Conservation (phyloP, 1,140 invertebrate genomes). For the Drosophila baimaii region DNA sequence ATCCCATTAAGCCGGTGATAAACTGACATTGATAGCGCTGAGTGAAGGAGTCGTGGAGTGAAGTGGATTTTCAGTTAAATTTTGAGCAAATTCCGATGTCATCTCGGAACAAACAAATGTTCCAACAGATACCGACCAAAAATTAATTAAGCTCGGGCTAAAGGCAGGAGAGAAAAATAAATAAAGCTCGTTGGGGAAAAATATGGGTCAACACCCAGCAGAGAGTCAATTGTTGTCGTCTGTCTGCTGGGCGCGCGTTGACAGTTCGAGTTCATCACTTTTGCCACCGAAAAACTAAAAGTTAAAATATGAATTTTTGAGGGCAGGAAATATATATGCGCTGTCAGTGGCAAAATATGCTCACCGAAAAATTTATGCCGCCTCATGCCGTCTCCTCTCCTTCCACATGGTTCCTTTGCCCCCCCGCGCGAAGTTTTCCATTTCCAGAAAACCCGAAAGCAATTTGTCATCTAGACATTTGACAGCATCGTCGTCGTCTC, state of each 20-base stretch:
- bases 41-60: not conserved
- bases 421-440: not conserved
- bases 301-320: slow-evolving; percentile 45
- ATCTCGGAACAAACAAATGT: slow-evolving; percentile 39
- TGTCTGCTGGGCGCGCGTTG: slow-evolving; percentile 6
- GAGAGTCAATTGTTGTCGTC: slow-evolving; percentile 35
- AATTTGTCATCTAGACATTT: slow-evolving; percentile 60
- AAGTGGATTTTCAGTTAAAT: not conserved
- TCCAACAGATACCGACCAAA: slow-evolving; percentile 15
- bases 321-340: slow-evolving; percentile 20
- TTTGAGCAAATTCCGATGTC: slow-evolving; percentile 10
- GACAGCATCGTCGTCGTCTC: slow-evolving; percentile 46
- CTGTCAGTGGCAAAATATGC: slow-evolving; percentile 38
- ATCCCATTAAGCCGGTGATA: slow-evolving; percentile 36
- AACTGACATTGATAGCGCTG: slow-evolving; percentile 37
- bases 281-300: slow-evolving; percentile 17
- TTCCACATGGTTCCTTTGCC: not conserved
- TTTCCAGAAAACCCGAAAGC: slow-evolving; percentile 15
- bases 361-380: slow-evolving; percentile 42
- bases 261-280: slow-evolving; percentile 42
- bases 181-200: slow-evolving; percentile 6
- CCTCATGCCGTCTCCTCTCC: slow-evolving; percentile 21
- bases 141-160: slow-evolving; percentile 36
- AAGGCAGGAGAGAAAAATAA: slow-evolving; percentile 7
- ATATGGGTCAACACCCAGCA: slow-evolving; percentile 28